Conservation (phyloP, 2,888 invertebrate species). For the Leucania comma region DNA sequence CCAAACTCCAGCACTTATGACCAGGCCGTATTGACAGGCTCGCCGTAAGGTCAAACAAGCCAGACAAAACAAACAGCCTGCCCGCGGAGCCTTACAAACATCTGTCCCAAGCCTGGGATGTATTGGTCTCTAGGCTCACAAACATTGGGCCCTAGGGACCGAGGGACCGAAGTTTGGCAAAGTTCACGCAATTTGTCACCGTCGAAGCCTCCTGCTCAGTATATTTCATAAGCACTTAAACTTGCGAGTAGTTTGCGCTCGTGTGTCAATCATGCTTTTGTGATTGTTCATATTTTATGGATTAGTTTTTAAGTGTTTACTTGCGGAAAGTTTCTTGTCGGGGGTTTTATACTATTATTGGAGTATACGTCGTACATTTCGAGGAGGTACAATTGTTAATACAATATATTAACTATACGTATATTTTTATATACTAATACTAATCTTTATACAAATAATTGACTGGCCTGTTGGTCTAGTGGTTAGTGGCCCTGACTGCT, state of each 20-base stretch:
- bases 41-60: conserved; percentile 17
- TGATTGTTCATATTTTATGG: conserved; percentile 27
- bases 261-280: conserved; percentile 42
- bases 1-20: conserved; percentile 35
- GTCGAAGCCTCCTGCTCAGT: conserved; percentile 37
- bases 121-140: conserved; percentile 34
- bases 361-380: too few species aligned
- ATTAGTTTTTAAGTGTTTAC: neutral
- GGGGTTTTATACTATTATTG: neutral
- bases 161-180: conserved; percentile 44
- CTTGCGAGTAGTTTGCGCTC: conserved; percentile 38
- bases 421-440: too few species aligned
- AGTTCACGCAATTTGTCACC: conserved; percentile 59
- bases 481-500: too few species aligned
- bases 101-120: conserved; percentile 30
- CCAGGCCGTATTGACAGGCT: conserved; percentile 40
- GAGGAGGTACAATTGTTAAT: too few species aligned
- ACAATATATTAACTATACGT: too few species aligned
- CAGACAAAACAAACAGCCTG: conserved; percentile 39
- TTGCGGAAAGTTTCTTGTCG: neutral
- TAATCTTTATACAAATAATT: too few species aligned
- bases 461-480: too few species aligned
- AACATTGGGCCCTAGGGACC: conserved; percentile 39
- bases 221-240: conserved; percentile 56
- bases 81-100: conserved; percentile 40